Base-by-base conservation (phyloP, 2,888 invertebrate species). In the Torymus tubicola region DNA sequence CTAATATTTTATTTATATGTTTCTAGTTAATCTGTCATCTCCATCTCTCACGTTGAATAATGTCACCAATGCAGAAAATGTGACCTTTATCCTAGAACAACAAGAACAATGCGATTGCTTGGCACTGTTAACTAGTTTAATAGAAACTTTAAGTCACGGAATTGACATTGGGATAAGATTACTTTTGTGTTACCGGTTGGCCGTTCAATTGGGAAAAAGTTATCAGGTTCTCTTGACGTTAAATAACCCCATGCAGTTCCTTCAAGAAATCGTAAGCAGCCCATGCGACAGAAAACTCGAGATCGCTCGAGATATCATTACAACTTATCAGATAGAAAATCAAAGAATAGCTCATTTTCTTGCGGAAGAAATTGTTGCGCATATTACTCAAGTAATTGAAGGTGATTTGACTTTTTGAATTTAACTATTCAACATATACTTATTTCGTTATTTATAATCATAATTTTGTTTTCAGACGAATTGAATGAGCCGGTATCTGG, bases 301-400 rank as follows among this genome's bases (percentile, higher is more conserved):
- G 83, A 92, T 94, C 0, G 93, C 93, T n/a, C 92, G 92, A 82
- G 94, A 94, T 86, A 92, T 94, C 81, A 91, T 93, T 81, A 89
- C 89, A 2, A 92, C 94, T 2, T 93, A 93, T 71, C 92, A 92
- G 75, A 92, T 93, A 90, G 91, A 91, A 0, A 91, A 92, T 64
- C 89, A 91, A 63, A 92, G 92, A 87, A 92, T 94, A 68, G 93
- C 94, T 1, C 93, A 93, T 88, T 94, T 94, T 85, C 90, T 95
- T 0, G 93, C 94, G 84, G 92, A 93, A 80, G 94, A 94, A 91
- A 92, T 95, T 87, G 92, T 94, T 42, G 83, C 85, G 2, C 88
- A 87, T 55, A 88, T 91, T 73, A 87, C 85, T 3, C 84, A 84
- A 53, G 86, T 87, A 3, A 83, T 89, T 42, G 88, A 90, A 87